A percentile compares a stretch with the other conserved stretches of the same genome.
phyloP scores from a whole-genome alignment of 2,888 invertebrate species.

The Scaptomyza flava region DNA sequence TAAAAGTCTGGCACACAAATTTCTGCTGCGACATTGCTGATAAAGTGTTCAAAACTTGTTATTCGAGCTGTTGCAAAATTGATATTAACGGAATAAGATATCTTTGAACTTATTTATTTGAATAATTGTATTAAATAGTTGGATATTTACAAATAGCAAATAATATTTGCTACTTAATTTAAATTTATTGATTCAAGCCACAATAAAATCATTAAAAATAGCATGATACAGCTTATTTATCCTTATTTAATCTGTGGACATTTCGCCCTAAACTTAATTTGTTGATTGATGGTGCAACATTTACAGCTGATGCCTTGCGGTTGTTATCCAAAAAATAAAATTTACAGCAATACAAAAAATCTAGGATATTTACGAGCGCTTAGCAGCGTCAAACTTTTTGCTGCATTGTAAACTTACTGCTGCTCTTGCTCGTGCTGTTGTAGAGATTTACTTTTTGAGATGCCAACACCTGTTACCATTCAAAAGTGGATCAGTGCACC shows the following conservation, averaged over 20 bases:
- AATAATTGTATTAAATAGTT: constrained; percentile 4
- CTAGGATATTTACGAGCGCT: constrained; percentile 45
- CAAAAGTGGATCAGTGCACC: constrained; percentile 59
- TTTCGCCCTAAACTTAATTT: background rate
- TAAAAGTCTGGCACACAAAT: constrained; percentile 42
- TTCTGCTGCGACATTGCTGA: constrained; percentile 62
- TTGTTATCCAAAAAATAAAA: background rate
- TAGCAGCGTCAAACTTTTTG: constrained; percentile 41
- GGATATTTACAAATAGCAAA: background rate
- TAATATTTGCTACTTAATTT: constrained; percentile 19
- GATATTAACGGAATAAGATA: constrained; percentile 31
- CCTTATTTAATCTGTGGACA: background rate
- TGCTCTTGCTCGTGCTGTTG: constrained; percentile 8
- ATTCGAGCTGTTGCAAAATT: constrained; percentile 1
- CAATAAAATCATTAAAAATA: background rate
- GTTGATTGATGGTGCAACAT: background rate
- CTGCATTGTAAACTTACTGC: constrained; percentile 16
- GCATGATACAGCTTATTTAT: constrained; percentile 3
- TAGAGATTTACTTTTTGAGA: constrained; percentile 38
- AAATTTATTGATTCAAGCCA: constrained; percentile 39
- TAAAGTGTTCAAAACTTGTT: constrained; percentile 51
- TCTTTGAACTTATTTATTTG: background rate
- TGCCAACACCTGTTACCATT: constrained; percentile 70
- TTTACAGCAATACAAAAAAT: constrained; percentile 23
- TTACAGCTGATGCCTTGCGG: background rate